Conservation (phyloP, 1,140 invertebrate genomes). For the Drosophila equinoxialis region DNA sequence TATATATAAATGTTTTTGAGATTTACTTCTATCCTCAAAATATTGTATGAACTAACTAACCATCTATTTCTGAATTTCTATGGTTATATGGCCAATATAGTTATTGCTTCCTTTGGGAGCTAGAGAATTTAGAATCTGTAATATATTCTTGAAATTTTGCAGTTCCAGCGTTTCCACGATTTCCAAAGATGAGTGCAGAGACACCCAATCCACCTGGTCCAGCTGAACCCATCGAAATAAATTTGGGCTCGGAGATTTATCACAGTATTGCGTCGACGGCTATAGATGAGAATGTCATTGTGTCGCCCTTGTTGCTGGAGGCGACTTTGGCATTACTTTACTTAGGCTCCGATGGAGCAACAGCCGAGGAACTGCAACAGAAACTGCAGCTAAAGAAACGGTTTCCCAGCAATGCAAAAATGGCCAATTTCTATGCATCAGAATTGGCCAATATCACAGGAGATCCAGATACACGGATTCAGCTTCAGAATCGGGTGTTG, state of each 20-base stretch:
- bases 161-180: not conserved
- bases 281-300: constrained; percentile 61
- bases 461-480: constrained; percentile 56
- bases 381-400: constrained; percentile 62
- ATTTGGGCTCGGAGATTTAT: constrained; percentile 53
- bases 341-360: constrained; percentile 73
- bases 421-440: constrained; percentile 74
- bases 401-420: constrained; percentile 78
- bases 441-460: constrained; percentile 50
- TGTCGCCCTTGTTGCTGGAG: constrained; percentile 73
- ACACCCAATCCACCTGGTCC: constrained; percentile 11
- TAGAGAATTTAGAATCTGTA: no score
- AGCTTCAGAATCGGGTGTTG: constrained; percentile 58
- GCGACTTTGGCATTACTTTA: constrained; percentile 63
- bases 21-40: no score
- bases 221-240: constrained; percentile 26
- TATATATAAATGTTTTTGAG: no score
- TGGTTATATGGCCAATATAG: no score
- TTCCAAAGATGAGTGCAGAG: constrained; percentile 50
- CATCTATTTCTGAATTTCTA: no score
- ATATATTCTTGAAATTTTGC: not conserved
- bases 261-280: constrained; percentile 51
- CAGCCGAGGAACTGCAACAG: constrained; percentile 67
- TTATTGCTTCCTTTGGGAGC: no score
- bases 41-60: no score